A percentile compares a stretch with the other conserved stretches of the same genome.
phyloP scores from a whole-genome alignment of 2,113 vertebrate species.

The Platanista minor region DNA sequence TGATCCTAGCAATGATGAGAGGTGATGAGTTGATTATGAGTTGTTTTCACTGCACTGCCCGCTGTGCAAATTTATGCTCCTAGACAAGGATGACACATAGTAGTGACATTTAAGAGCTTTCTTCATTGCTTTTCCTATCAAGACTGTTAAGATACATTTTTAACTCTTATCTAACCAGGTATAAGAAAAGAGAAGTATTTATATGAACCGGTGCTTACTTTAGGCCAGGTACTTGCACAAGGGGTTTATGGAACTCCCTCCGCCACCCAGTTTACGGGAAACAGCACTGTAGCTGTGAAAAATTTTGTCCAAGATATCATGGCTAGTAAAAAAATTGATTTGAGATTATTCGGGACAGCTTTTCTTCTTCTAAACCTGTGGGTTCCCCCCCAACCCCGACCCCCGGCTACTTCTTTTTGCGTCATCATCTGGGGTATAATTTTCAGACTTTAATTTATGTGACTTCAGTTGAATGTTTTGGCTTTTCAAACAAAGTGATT shows the following conservation, averaged over 20 bases:
- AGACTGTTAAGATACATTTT: constrained; percentile 74
- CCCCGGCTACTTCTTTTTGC: not conserved
- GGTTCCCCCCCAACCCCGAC: no score
- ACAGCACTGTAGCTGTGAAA: not conserved
- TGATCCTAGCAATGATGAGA: constrained; percentile 81
- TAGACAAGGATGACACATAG: constrained; percentile 80
- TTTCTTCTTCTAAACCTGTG: not conserved
- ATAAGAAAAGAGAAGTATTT: constrained; percentile 3
- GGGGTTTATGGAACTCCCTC: not conserved
- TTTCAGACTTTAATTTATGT: not conserved
- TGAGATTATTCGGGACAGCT: not conserved
- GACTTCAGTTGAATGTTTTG: not conserved
- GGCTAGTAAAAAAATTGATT: not conserved
- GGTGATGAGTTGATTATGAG: constrained; percentile 82
- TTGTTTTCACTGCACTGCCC: constrained; percentile 79
- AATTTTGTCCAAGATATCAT: not conserved
- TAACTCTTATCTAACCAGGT: constrained; percentile 71
- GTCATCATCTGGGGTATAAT: not conserved
- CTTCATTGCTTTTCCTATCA: constrained; percentile 70
- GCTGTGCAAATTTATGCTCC: constrained; percentile 83
- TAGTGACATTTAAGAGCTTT: constrained; percentile 80
- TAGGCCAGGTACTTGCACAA: constrained; percentile 43
- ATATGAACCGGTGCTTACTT: constrained; percentile 27
- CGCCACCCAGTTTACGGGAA: not conserved
- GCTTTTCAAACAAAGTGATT: not conserved